These are phyloP conservation scores for Petromus typicus DNA, from an alignment of 2,113 vertebrate genomes.

Conservation along the genomic window DNA sequence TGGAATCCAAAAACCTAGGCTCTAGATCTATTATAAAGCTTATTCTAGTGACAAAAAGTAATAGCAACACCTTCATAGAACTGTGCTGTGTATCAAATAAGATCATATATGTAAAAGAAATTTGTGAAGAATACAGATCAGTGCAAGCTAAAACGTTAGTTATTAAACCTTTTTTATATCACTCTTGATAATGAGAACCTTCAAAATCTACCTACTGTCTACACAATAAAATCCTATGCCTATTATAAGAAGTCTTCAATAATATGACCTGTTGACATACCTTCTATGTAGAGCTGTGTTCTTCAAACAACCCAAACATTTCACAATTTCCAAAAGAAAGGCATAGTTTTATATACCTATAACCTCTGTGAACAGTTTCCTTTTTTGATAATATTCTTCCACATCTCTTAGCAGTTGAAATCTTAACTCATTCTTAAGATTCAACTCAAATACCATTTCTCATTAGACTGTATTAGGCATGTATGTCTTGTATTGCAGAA, in stretches of 20 bases:
- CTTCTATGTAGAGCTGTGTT: not conserved
- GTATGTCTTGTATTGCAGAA: not conserved
- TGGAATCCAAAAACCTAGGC: not conserved
- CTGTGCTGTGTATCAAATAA: not conserved
- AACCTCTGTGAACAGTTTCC: not conserved
- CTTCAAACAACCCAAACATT: conserved; percentile 5
- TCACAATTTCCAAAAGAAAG: not conserved
- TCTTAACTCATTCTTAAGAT: not conserved
- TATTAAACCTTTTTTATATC: not conserved
- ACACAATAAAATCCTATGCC: not conserved
- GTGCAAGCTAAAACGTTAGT: not conserved
- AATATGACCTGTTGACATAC: not conserved
- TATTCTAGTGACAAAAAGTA: not conserved
- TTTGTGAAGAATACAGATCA: conserved; percentile 36
- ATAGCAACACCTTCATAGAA: not conserved
- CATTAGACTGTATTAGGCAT: not conserved
- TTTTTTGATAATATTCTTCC: not conserved
- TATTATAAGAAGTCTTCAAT: not conserved
- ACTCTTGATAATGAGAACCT: not conserved
- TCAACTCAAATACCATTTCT: conserved; percentile 12
- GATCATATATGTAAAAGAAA: not conserved
- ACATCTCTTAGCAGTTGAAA: conserved; percentile 1
- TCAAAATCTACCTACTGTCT: not conserved
- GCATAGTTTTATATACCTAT: not conserved
- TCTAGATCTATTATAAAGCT: not conserved